These are phyloP conservation scores for Nemoura dubitans DNA, from an alignment of 2,888 invertebrate genomes.

Conservation along the genomic window DNA sequence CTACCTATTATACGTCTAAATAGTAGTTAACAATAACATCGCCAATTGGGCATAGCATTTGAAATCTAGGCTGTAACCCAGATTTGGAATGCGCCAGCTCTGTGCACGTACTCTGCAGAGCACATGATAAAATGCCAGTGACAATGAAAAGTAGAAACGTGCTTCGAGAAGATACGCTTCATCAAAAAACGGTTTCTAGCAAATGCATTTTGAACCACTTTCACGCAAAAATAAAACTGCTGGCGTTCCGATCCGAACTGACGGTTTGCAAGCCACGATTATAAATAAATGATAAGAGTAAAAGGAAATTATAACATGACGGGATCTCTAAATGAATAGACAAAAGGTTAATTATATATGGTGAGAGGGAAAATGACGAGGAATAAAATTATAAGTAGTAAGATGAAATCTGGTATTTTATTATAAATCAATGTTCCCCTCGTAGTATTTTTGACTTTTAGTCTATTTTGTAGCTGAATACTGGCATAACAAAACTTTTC, in stretches of 20 bases:
- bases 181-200: not conserved
- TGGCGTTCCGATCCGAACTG: not conserved
- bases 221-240: not conserved
- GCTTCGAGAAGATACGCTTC: not conserved
- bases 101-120: conserved; percentile 1
- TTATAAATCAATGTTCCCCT: conserved; percentile 34
- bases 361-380: not conserved
- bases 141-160: conserved; percentile 13
- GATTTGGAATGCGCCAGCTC: conserved; percentile 40
- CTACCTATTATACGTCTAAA: not conserved
- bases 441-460: not conserved
- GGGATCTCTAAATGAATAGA: not conserved
- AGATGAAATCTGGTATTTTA: conserved; percentile 34
- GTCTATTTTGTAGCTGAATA: conserved; percentile 21
- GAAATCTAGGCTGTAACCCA: conserved; percentile 49
- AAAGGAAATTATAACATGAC: not conserved
- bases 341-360: not conserved
- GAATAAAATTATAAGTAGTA: conserved; percentile 4
- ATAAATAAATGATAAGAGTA: not conserved
- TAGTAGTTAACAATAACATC: conserved; percentile 7
- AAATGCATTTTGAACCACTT: conserved; percentile 35
- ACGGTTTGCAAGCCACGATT: not conserved
- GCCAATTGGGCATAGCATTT: conserved; percentile 31
- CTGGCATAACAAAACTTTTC: conserved; percentile 17
- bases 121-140: conserved; percentile 24